Evolutionary conservation across 64 coral and sea anemone genomes (phyloP), one percentile per base, ranked within the genome.

Genomic region (Stichodactyla helianthus): DNA sequence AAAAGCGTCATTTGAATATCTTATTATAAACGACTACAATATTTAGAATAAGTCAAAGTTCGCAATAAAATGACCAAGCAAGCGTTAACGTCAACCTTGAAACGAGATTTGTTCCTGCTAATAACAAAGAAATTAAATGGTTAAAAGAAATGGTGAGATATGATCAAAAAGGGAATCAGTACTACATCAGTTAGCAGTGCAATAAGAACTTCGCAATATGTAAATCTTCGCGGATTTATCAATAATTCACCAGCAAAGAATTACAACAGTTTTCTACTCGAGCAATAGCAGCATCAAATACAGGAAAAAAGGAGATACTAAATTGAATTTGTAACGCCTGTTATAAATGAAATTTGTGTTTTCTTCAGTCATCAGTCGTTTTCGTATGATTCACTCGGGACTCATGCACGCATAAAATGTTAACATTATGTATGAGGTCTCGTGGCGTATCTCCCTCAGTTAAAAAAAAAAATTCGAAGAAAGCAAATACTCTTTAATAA

Each of bases 241-340:
- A 81, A 81, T 81, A 81, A 81, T 81, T 81, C 20, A 81, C 78
- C 52, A 81, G 51, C 78, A 81, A 81, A 74, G 68, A 74, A 74
- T 74, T 74, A 74, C 68, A 74, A 6, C 55, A 31, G 62, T 74
- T 74, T 70, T 74, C 25, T 74, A 16, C 78, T 81, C 10, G 31
- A 11, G 26, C 68, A 74, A 74, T 23, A 74, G 68, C 35, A 74
- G 31, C 68, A 74, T 74, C 25, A 13, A 31, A 74, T 31, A 12
- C 68, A 31, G 68, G 12, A 74, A 31, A 74, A 74, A 27, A 13
- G 25, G 55, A 11, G n/a, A 10, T 74, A 27, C 27, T 74, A 74
- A 74, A 74, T 74, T 74, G 68, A 74, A 74, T 74, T 31, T 74
- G 68, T 74, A 74, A 74, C 20, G 68, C 68, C 68, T 74, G 68